These are phyloP conservation scores for Physeter macrocephalus DNA, from an alignment of 2,113 vertebrate species.

Conservation along the genomic window DNA sequence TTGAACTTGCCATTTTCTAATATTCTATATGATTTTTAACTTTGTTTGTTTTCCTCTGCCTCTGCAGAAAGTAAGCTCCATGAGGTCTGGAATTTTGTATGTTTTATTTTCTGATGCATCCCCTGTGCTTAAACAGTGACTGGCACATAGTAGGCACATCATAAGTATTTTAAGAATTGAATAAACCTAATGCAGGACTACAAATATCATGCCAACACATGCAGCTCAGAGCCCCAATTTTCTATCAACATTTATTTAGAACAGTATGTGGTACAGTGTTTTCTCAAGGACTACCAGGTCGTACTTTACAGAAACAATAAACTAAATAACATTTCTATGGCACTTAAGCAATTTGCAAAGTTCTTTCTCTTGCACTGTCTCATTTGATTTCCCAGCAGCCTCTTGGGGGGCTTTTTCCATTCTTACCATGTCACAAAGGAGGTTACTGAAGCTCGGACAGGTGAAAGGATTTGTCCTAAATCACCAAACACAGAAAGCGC, in stretches of 20 bases:
- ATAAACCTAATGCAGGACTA: neutral
- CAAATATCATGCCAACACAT: neutral
- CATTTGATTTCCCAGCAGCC: neutral
- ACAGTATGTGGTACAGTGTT: neutral
- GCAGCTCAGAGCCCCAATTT: neutral
- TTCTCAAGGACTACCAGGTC: neutral
- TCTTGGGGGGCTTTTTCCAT: neutral
- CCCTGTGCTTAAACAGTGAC: neutral
- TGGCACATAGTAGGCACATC: neutral
- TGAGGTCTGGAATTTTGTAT: neutral
- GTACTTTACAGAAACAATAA: neutral
- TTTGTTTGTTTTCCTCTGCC: neutral
- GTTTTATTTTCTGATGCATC: neutral
- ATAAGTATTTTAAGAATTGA: neutral
- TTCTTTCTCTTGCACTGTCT: neutral
- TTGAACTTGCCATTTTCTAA: neutral
- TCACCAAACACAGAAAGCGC: neutral
- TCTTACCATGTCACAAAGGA: neutral
- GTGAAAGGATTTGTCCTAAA: neutral
- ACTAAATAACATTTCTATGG: neutral
- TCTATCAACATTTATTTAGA: neutral
- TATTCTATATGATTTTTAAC: neutral
- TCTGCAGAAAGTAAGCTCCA: neutral
- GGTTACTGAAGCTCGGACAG: neutral
- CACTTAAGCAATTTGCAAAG: neutral